A percentile compares a stretch with the other conserved stretches of the same genome.
These are phyloP conservation scores for Anser cygnoides DNA, from an alignment of 2,113 vertebrate genomes.

Conservation along the genomic window DNA sequence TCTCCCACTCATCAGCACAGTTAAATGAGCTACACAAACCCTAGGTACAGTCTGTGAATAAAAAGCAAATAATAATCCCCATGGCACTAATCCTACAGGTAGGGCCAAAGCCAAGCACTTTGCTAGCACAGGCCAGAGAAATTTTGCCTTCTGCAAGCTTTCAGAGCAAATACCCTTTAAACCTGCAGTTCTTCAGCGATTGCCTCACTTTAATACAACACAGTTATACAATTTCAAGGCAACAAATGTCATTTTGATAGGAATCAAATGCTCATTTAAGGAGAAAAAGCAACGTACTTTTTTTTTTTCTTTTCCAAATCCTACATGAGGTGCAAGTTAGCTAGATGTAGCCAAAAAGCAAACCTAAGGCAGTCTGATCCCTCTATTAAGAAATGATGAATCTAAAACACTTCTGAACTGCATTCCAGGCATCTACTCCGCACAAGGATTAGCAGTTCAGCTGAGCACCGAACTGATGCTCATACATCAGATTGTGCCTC, in stretches of 20 bases:
- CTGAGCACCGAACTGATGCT: neutral
- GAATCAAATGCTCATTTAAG: conserved; percentile 26
- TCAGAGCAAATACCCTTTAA: neutral
- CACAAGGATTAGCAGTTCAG: neutral
- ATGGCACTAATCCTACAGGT: neutral
- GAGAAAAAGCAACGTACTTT: accelerated
- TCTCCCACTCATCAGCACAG: neutral
- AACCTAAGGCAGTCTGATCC: neutral
- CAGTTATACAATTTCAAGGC: neutral
- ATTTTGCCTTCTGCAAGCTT: neutral
- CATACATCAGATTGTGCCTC: neutral
- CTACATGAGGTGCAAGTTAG: neutral
- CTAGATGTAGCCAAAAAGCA: neutral
- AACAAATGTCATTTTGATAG: conserved; percentile 14
- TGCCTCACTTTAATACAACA: neutral
- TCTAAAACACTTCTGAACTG: conserved; percentile 1
- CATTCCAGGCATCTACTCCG: neutral
- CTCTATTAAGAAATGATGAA: neutral
- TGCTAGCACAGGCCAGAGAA: neutral
- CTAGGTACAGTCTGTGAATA: neutral
- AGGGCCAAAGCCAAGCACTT: neutral
- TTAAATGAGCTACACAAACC: neutral
- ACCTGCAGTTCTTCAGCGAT: neutral
- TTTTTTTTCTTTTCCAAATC: conserved; percentile 6
- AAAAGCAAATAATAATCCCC: neutral